Evolutionary conservation across 35 echinoderm and acorn worm genomes (phyloP).

Genomic region (Amphiura filiformis): DNA sequence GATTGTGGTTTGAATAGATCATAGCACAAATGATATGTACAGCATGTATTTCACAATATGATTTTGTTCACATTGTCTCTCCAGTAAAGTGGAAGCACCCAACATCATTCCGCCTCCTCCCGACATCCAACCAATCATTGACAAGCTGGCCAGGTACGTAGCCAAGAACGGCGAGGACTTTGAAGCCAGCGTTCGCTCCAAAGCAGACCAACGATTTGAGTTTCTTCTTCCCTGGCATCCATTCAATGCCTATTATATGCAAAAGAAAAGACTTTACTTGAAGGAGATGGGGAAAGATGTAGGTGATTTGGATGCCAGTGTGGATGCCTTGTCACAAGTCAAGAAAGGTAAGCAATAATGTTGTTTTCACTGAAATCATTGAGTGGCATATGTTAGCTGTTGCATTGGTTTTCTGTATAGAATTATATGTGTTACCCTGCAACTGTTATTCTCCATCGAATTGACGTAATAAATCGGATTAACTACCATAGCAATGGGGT

Average conservation of each 20-base stretch:
- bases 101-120: slow-evolving; percentile 90
- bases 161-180: slow-evolving; percentile 97
- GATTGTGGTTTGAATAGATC: not conserved
- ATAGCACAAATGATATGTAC: not conserved
- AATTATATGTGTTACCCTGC: too few relatives aligned
- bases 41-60: not conserved
- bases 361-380: not conserved
- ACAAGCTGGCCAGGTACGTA: slow-evolving; percentile 94
- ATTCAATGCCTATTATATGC: slow-evolving; percentile 83
- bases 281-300: slow-evolving; percentile 47
- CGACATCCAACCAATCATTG: slow-evolving; percentile 94
- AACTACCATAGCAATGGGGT: too few relatives aligned
- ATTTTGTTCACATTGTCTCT: not conserved
- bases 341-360: not conserved
- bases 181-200: slow-evolving; percentile 81
- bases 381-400: not conserved
- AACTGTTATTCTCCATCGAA: too few relatives aligned
- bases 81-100: slow-evolving; percentile 40
- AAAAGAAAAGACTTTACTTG: slow-evolving; percentile 81
- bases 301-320: slow-evolving; percentile 35
- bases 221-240: slow-evolving; percentile 85
- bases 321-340: not conserved
- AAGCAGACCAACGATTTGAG: slow-evolving; percentile 83
- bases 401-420: too few relatives aligned
- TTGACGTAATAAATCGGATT: too few relatives aligned